Conservation (phyloP, 2,888 invertebrate species). For the Drosophila subsilvestris region DNA sequence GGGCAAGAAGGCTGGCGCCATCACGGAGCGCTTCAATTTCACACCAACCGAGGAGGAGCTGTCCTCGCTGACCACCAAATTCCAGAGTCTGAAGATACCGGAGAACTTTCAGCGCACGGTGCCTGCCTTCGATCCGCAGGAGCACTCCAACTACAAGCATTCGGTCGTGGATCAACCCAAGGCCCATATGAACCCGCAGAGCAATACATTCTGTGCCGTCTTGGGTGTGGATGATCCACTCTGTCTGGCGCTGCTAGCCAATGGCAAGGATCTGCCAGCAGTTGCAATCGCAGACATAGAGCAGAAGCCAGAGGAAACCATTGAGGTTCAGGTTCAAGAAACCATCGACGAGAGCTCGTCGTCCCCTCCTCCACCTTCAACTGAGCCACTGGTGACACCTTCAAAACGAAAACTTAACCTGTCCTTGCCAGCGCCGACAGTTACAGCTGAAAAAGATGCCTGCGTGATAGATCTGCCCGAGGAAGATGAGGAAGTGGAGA, state of each 20-base stretch:
- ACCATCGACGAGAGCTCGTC: background rate
- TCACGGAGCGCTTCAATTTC: slow-evolving; percentile 86
- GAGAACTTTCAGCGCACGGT: slow-evolving; percentile 92
- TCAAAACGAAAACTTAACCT: slow-evolving; percentile 76
- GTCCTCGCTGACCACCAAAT: slow-evolving; percentile 86
- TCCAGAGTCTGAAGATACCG: slow-evolving; percentile 90
- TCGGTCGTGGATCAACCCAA: slow-evolving; percentile 84
- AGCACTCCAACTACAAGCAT: slow-evolving; percentile 77
- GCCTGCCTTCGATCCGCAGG: slow-evolving; percentile 85
- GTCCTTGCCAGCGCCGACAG: slow-evolving; percentile 72
- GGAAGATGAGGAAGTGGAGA: slow-evolving; percentile 34
- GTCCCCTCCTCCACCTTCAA: background rate
- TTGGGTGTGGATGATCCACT: slow-evolving; percentile 93
- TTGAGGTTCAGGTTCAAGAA: slow-evolving; percentile 14
- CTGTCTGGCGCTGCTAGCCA: slow-evolving; percentile 86
- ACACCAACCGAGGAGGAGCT: slow-evolving; percentile 90
- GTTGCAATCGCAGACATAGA: slow-evolving; percentile 27
- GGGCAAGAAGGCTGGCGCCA: slow-evolving; percentile 86
- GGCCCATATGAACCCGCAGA: slow-evolving; percentile 89
- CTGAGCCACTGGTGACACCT: slow-evolving; percentile 50
- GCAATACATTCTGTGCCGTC: slow-evolving; percentile 87
- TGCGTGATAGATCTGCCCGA: slow-evolving; percentile 46
- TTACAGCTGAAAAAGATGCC: slow-evolving; percentile 23
- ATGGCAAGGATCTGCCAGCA: slow-evolving; percentile 83
- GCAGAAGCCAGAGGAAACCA: slow-evolving; percentile 61